Base-by-base conservation (phyloP, 1,140 invertebrate genomes). In the Bombus pascuorum region DNA sequence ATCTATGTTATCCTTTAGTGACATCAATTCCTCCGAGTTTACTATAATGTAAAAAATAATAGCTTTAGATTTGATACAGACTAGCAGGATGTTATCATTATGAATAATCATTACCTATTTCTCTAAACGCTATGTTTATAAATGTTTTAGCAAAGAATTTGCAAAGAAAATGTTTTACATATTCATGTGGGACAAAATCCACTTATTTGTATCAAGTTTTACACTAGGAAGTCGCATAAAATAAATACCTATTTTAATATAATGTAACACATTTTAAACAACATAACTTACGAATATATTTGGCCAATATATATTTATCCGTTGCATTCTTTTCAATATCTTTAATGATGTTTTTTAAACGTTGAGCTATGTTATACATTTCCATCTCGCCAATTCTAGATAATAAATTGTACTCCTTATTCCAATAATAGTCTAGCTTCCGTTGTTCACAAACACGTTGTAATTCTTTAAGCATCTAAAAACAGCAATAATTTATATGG, bases 381-480 rank as follows among this genome's bases (percentile, higher is more conserved):
- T 91, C 57, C 0, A 0, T 0, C 12, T 0, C 0, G 0, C 2
- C n/a, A 2, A 91, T 88, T 32, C 72, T 90, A 0, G 44, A 72
- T 12, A 94, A 75, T 80, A 94, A 85, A 90, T 94, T 93, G 15
- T 86, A 42, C 2, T 71, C 10, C 15, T 72, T 0, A 42, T 91
- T 77, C 92, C 93, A 94, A 84, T 85, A 93, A 71, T 84, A 90
- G 3, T 12, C 13, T 66, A 94, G 74, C 2, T 5, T 25, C 0
- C 72, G 1, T 2, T 65, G 39, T 1, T 72, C 2, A 22, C 84
- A 88, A 68, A 81, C 87, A 6, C 86, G 22, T 10, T 53, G n/a
- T 42, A 93, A 68, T 77, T 86, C 84, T 68, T 80, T 70, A 28
- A 94, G 73, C 92, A 94, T 93, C 93, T 94, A 59, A 18, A 89